Conservation (phyloP, 2,888 invertebrate genomes). For the Bombylius discolor region DNA sequence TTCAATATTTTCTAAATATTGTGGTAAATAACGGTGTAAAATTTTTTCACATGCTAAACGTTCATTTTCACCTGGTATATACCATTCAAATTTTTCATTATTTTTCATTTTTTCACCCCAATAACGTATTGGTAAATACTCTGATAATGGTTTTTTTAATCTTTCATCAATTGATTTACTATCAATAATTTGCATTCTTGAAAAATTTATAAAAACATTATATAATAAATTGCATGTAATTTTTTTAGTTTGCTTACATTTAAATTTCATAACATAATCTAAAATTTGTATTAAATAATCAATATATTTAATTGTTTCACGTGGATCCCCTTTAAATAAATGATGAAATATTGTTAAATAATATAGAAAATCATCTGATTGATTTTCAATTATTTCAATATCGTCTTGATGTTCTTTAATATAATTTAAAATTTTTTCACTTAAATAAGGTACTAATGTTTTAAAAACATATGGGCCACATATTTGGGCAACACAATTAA, state of each 20-base stretch:
- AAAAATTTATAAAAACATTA: constrained; percentile 45
- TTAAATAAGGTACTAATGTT: constrained; percentile 58
- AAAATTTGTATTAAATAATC: constrained; percentile 49
- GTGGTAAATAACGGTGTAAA: constrained; percentile 49
- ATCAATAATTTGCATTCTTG: constrained; percentile 48
- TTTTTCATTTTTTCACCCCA: constrained; percentile 56
- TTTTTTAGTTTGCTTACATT: constrained; percentile 51
- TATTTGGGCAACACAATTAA: constrained; percentile 50
- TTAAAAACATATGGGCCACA: constrained; percentile 58
- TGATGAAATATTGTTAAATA: constrained; percentile 61
- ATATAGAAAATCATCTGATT: constrained; percentile 67
- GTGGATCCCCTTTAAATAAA: constrained; percentile 52
- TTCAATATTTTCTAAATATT: constrained; percentile 49
- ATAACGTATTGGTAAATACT: constrained; percentile 59
- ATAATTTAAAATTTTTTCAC: constrained; percentile 49
- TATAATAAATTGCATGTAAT: constrained; percentile 49
- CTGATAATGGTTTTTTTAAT: constrained; percentile 49
- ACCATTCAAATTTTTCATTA: constrained; percentile 59
- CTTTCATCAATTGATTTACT: constrained; percentile 47
- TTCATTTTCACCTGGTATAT: constrained; percentile 58
- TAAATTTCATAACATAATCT: constrained; percentile 54
- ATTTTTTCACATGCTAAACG: constrained; percentile 51
- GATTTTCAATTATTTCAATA: constrained; percentile 55
- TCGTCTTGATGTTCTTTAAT: constrained; percentile 49
- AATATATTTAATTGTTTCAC: constrained; percentile 50